Evolutionary conservation across 2,797 vertebrate species (phyloP).

Genomic region (Pseudochirops cupreus): DNA sequence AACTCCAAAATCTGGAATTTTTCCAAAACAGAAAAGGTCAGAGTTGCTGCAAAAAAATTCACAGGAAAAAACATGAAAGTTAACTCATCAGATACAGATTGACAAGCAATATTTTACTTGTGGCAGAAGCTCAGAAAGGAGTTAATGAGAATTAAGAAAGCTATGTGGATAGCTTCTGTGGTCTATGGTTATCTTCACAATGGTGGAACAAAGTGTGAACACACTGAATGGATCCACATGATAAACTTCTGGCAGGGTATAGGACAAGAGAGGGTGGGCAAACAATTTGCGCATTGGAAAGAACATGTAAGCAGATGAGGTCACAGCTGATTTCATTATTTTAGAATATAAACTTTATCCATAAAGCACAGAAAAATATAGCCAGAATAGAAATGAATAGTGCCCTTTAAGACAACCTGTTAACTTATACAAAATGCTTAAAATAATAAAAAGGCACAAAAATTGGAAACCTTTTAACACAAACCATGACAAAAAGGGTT

Average conservation of each 20-base stretch:
- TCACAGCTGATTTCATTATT: not conserved
- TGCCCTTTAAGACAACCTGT: slow-evolving; percentile 10
- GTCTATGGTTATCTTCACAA: not conserved
- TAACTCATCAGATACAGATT: slow-evolving; percentile 33
- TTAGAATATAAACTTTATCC: slow-evolving; percentile 5
- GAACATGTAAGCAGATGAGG: not conserved
- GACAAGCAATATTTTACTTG: slow-evolving; percentile 35
- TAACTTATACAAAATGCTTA: slow-evolving; percentile 42
- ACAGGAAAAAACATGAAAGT: slow-evolving; percentile 29
- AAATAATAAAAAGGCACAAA: slow-evolving; percentile 1
- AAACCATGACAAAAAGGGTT: not conserved
- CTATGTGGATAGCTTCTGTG: not conserved
- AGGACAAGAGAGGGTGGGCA: not conserved
- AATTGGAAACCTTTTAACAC: not conserved
- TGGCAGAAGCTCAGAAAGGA: slow-evolving; percentile 40
- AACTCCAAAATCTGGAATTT: slow-evolving; percentile 29
- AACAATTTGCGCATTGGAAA: not conserved
- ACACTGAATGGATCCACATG: not conserved
- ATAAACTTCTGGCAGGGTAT: not conserved
- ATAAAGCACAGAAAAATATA: slow-evolving; percentile 45
- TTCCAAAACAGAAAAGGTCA: slow-evolving; percentile 45
- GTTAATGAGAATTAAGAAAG: slow-evolving; percentile 29
- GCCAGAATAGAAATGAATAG: slow-evolving; percentile 21
- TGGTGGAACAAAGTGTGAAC: not conserved
- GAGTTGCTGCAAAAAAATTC: not conserved